Evolutionary conservation across 2,113 vertebrate species (phyloP), one percentile per base, ranked within the genome.

Genomic region (Macquaria australasica): DNA sequence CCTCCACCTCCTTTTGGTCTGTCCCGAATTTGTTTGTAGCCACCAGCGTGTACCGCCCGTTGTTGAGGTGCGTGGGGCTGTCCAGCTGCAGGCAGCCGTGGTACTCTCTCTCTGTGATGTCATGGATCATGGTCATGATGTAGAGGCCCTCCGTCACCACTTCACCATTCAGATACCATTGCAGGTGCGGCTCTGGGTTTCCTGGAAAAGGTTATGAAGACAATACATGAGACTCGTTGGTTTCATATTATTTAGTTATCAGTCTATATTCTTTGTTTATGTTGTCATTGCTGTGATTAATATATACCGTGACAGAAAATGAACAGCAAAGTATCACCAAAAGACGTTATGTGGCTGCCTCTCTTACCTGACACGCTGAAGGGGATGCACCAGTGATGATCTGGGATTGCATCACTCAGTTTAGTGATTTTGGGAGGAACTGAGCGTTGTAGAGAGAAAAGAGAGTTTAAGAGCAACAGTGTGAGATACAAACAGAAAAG

Each of bases 331-430:
- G 18, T 8, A 21, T 48, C 9, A 58, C 6, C 8, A 50, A 69
- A 62, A 41, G 12, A 68, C 4, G 51, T 16, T 23, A 50, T 31
- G 37, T 59, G 37, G 2, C 45, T 45, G 25, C 60, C 11, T 63
- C 8, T 73, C 72, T 64, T 81, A 95, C 94, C 94, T 90, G 96
- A 95, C 87, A 99, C 95, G 81, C 98, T 99, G 96, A 99, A 99
- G 74, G 98, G 98, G 90, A 99, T 99, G 94, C 98, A 99, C 98
- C 98, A 99, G 93, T 98, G 97, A 93, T 99, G 98, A 94, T 99
- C 97, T 31, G 97, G 81, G 76, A 97, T 96, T 25, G 97, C 97
- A 83, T 97, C 96, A 86, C 97, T 96, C 91, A 99, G 96, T 90
- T 98, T 97, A 2, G 96, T 98, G 93, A 99, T 99, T 91, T 95